These are phyloP conservation scores for Uloborus diversus DNA, from an alignment of 1,140 invertebrate species.

Conservation along the genomic window DNA sequence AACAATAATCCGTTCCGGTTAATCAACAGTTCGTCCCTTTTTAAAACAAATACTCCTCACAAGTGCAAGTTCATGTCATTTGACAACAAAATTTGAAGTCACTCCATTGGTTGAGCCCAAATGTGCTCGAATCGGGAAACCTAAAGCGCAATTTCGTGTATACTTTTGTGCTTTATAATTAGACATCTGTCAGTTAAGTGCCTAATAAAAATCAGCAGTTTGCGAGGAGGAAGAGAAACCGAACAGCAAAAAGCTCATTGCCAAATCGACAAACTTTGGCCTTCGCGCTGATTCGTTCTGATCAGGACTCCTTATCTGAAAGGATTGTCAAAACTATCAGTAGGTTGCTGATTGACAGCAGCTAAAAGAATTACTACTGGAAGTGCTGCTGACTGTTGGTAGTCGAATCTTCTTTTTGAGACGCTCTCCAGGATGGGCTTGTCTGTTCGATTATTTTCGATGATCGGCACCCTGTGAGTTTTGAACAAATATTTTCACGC, in stretches of 20 bases:
- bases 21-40: background rate
- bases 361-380: background rate
- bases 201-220: constrained; percentile 31
- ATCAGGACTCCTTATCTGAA: background rate
- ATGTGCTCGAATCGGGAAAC: background rate
- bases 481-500: constrained; percentile 36
- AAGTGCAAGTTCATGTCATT: constrained; percentile 13
- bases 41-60: background rate
- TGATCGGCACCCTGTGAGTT: constrained; percentile 20
- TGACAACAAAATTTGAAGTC: constrained; percentile 30
- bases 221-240: background rate
- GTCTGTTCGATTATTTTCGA: background rate
- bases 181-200: constrained; percentile 47
- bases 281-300: constrained; percentile 41
- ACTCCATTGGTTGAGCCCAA: constrained; percentile 27
- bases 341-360: constrained; percentile 6
- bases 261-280: constrained; percentile 28
- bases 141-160: constrained; percentile 7
- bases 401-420: background rate
- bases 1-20: no score
- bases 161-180: constrained; percentile 31
- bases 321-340: constrained; percentile 1
- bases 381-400: background rate
- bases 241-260: constrained; percentile 25
- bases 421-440: constrained; percentile 3